Conservation (phyloP, 2,113 vertebrate genomes). For the Rissa tridactyla region DNA sequence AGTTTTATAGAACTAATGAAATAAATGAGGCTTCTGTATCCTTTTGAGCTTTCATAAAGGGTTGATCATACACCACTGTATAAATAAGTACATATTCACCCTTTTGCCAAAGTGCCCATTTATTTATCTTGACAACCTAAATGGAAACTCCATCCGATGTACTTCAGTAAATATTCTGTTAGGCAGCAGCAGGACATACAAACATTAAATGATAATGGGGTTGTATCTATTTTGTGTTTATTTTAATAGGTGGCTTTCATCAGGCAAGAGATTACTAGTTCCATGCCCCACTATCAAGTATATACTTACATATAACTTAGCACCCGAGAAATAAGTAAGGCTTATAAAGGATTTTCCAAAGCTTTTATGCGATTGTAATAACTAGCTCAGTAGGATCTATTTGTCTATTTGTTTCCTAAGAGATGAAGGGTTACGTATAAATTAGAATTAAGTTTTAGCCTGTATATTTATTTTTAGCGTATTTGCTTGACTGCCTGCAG, state of each 20-base stretch:
- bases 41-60: background rate
- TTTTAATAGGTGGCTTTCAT: constrained; percentile 12
- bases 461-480: background rate
- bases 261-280: background rate
- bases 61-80: background rate
- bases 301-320: background rate
- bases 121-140: constrained; percentile 23
- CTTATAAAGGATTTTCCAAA: background rate
- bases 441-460: background rate
- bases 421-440: background rate
- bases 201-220: background rate
- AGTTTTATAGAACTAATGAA: background rate
- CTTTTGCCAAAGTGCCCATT: background rate
- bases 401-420: background rate
- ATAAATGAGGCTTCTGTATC: background rate
- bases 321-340: background rate
- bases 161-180: background rate
- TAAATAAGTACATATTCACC: background rate
- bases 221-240: background rate
- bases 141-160: background rate
- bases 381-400: background rate
- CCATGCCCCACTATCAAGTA: background rate
- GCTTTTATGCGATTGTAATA: background rate
- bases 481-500: background rate
- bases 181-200: background rate